Base-by-base conservation (phyloP, 2,797 vertebrate species). In the Macroramphosus scolopax region DNA sequence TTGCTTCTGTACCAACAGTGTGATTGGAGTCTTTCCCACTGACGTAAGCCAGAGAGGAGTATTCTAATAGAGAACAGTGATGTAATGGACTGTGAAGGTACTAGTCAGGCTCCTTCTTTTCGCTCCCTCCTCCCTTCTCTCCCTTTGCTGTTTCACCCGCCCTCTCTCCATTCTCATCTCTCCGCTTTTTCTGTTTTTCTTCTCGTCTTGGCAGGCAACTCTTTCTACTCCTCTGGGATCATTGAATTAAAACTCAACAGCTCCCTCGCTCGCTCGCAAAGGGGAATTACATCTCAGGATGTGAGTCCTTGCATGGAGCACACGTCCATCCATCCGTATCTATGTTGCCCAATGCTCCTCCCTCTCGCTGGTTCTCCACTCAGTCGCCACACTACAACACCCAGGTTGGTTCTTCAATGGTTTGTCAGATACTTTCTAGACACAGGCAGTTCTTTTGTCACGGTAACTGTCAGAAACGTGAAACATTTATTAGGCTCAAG, bases 51-150 rank as follows among this genome's bases (percentile, higher is more conserved):
- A 4, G 39, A 68, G 56, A 81, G 68, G 70, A 77, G 79, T 59
- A 57, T 77, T 82, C 70, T 82, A 56, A 71, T 44, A 48, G 64
- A 81, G 58, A 77, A 58, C 75, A 44, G 69, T 88, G 86, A 88
- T 80, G 84, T 88, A 84, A 87, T 86, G 80, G 58, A 71, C 52
- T 76, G 55, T 79, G 79, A 77, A 82, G 69, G 75, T 81, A 82
- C 77, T 50, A 77, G 75, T 78, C 73, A 68, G 68, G 54, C 72
- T 72, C 50, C 58, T 62, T 64, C 18, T 71, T 53, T 61, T 62
- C 45, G 16, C 61, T 65, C 63, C 75, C 57, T 78, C 74, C 65
- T 66, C 56, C 56, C 63, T 50, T 37, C 36, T 44, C 38, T 55
- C 54, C 8, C 13, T 12, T 80, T 64, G 30, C 61, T 67, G 35